phyloP scores from a whole-genome alignment of 2,797 vertebrate genomes.

The Sebastes matsubarae region DNA sequence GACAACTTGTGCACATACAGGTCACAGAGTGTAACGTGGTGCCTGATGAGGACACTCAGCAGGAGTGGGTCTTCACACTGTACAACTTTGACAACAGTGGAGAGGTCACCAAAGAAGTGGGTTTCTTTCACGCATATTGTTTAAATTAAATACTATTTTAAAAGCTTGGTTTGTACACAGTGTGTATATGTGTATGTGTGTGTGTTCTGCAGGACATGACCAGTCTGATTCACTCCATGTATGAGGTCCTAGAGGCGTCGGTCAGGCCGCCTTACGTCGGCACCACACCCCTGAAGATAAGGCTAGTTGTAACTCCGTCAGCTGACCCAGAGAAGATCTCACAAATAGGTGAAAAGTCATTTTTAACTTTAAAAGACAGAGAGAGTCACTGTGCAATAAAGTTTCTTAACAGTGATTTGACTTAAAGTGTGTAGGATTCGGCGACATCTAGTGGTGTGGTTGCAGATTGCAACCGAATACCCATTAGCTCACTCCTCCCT shows the following conservation, averaged over 20 bases:
- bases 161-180: background rate
- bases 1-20: conserved; percentile 65
- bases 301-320: conserved; percentile 86
- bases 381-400: background rate
- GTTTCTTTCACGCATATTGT: conserved; percentile 21
- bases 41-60: conserved; percentile 84
- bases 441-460: no score
- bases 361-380: background rate
- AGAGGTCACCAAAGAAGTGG: conserved; percentile 88
- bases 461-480: no score
- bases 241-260: conserved; percentile 88
- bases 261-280: conserved; percentile 85
- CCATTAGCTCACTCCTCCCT: fast-evolving
- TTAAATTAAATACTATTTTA: background rate
- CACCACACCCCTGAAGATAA: conserved; percentile 87
- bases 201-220: conserved; percentile 85
- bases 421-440: no score
- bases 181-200: background rate
- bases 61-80: conserved; percentile 92
- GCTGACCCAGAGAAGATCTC: conserved; percentile 56
- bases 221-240: conserved; percentile 89
- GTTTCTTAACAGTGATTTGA: background rate
- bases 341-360: conserved; percentile 62
- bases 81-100: conserved; percentile 90
- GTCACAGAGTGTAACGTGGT: conserved; percentile 84